Base-by-base conservation (phyloP, 2,113 vertebrate genomes). In the Ctenodactylus gundi region DNA sequence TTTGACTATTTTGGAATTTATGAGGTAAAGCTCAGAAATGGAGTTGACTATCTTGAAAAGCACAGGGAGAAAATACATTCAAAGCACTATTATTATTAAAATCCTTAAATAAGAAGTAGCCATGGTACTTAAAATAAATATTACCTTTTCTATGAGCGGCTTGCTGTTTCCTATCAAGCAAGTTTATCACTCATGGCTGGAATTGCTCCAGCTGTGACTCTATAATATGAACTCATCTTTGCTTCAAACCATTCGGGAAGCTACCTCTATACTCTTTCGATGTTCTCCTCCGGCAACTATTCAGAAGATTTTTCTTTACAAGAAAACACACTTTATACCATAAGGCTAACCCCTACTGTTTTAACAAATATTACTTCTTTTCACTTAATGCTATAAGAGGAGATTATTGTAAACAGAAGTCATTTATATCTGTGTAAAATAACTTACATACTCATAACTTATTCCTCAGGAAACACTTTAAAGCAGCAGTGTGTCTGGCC, bases 331-430 rank as follows among this genome's bases (percentile, higher is more conserved):
- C 12, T 82, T 68, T 95, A 62, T 81, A 96, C 95, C 88, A 88
- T 85, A 95, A n/a, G 57, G 49, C 95, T 88, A 83, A 95, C 73
- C 75, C 94, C 83, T 96, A 92, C 81, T 96, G 92, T 95, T 96
- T 93, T 76, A 92, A 93, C 3, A 1, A 95, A 88, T 91, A 94
- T 83, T 95, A 68, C 49, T 93, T 91, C 85, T 96, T 88, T 94
- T 90, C 95, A 93, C 53, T 96, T 96, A 95, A 90, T 85, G 18
- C 83, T 94, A 44, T 29, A 23, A 88, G 57, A 41, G 20, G 34
- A 95, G 85, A 94, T 94, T 87, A 93, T 85, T 96, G 77, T 96
- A 62, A 44, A 95, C 72, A 94, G 64, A 91, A 94, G 83, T 75
- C 95, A 78, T 96, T 93, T 96, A 78, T 41, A 76, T 93, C 72